Base-by-base conservation (phyloP, 1,140 invertebrate species). In the Coptotermes formosanus region DNA sequence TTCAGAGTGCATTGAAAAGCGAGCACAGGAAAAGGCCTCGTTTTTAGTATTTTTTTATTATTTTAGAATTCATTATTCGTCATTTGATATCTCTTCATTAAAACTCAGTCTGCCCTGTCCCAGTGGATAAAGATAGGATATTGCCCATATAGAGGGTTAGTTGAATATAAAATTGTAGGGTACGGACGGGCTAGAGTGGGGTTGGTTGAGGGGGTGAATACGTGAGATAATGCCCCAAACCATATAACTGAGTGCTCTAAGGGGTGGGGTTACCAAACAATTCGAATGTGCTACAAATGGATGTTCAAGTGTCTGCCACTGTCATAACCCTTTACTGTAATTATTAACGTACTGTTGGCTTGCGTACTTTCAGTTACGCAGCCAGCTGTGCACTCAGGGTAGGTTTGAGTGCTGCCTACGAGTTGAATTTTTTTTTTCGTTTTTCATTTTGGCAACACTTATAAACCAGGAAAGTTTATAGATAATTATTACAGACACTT, bases 31-130 rank as follows among this genome's bases (percentile, higher is more conserved):
- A 69, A n/a, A n/a, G 64, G 6, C n/a, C n/a, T n/a, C 21, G 3
- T 64, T 69, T 69, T 69, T 69, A 25, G 3, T n/a, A 69, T 12
- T 55, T 69, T 69, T 69, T 69, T 69, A n/a, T 30, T 69, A 69
- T 69, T 69, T 25, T 69, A 69, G 64, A 69, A 69, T 69, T 69
- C 64, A 69, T 69, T 69, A 69, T n/a, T 69, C 64, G 64, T 69
- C 64, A 69, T 69, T 69, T 69, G 64, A 69, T 69, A 69, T 69
- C 64, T 25, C 64, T 69, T 69, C 64, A 69, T 69, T 69, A 69
- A 69, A 69, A 69, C 64, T n/a, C 64, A 69, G 12, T 7, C 64
- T n/a, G 23, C 25, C 9, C 19, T n/a, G 64, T 69, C 64, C 64
- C 64, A 30, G 64, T 30, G 64, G 64, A 30, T 69, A 12, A 69